These are phyloP conservation scores for Vulpes lagopus DNA, from an alignment of 2,113 vertebrate species.

Conservation along the genomic window DNA sequence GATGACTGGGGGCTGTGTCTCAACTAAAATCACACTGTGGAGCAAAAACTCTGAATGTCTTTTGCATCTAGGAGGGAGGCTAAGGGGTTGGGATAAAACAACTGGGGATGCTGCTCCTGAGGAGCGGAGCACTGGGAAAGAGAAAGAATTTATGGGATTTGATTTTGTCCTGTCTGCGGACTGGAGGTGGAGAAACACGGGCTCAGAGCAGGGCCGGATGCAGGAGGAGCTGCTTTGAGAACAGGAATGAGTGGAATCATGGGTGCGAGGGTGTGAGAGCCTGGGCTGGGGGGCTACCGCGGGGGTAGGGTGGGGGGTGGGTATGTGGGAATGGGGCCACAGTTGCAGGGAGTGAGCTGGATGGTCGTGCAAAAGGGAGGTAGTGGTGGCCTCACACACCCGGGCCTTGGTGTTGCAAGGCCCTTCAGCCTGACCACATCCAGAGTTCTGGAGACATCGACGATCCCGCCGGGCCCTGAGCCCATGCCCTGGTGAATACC, in stretches of 20 bases:
- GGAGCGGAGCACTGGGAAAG: neutral
- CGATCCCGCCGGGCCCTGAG: neutral
- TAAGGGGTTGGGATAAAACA: neutral
- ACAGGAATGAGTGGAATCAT: neutral
- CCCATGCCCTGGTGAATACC: neutral
- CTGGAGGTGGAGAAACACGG: neutral
- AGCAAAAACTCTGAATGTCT: neutral
- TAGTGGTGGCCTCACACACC: neutral
- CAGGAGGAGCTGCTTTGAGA: neutral
- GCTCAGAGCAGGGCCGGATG: neutral
- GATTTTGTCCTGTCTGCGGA: neutral
- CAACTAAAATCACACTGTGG: neutral
- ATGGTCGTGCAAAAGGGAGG: neutral
- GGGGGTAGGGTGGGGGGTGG: too few relatives aligned
- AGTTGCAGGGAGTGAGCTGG: neutral
- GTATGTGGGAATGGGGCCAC: neutral
- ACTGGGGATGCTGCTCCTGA: neutral
- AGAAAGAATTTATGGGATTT: neutral
- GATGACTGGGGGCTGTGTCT: slow-evolving; percentile 39
- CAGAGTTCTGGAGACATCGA: neutral
- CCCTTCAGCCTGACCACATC: neutral
- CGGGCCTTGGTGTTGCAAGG: neutral
- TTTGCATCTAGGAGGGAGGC: slow-evolving; percentile 6
- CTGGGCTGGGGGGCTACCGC: neutral
- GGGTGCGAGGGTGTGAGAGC: neutral